phyloP scores from a whole-genome alignment of 2,888 invertebrate genomes.

The Drosophila colorata region DNA sequence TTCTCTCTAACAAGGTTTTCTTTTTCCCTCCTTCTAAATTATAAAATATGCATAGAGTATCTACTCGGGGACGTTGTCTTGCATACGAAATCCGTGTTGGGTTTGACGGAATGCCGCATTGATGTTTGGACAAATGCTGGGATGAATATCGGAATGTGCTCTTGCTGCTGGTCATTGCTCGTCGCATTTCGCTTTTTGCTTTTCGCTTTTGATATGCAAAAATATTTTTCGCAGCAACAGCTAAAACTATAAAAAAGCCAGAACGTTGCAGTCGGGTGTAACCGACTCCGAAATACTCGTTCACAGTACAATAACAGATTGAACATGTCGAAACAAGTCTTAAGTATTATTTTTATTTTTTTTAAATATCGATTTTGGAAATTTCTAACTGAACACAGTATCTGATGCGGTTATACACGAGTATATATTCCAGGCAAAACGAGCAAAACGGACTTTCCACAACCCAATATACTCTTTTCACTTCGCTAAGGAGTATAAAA shows the following conservation, averaged over 20 bases:
- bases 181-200: not conserved
- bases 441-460: too few relatives aligned
- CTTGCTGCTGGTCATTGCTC: constrained; percentile 18
- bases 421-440: too few relatives aligned
- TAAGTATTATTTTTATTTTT: too few relatives aligned
- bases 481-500: too few relatives aligned
- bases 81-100: constrained; percentile 61
- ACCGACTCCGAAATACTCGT: not conserved
- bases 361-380: too few relatives aligned
- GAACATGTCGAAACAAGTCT: too few relatives aligned
- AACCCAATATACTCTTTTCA: too few relatives aligned
- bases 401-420: too few relatives aligned
- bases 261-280: too few relatives aligned
- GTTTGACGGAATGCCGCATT: constrained; percentile 63
- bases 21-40: constrained; percentile 39
- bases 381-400: too few relatives aligned
- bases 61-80: constrained; percentile 37
- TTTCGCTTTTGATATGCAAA: constrained; percentile 68
- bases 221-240: constrained; percentile 51
- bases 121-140: constrained; percentile 39
- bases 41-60: constrained; percentile 56
- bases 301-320: too few relatives aligned
- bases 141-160: constrained; percentile 31
- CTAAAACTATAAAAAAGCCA: constrained; percentile 20
- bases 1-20: too few relatives aligned